Conservation (phyloP, 1,140 invertebrate species). For the Microplitis mediator region DNA sequence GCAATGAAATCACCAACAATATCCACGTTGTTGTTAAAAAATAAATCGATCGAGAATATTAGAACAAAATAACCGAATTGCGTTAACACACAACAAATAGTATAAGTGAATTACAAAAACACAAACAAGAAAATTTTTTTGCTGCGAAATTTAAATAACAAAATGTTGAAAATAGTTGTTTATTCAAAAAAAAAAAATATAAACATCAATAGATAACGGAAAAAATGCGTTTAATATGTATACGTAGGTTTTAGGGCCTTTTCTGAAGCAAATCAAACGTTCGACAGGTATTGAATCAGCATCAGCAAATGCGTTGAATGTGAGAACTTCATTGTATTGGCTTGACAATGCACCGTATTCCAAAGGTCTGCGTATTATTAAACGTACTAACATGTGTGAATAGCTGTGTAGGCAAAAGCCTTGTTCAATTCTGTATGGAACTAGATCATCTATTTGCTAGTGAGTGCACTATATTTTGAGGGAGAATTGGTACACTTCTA, state of each 20-base stretch:
- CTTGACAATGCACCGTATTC: background rate
- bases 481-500: background rate
- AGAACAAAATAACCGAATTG: no score
- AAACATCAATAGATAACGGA: background rate
- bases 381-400: background rate
- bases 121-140: no score
- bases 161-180: no score
- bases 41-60: no score
- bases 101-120: no score
- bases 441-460: slow-evolving; percentile 9
- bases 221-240: background rate
- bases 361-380: slow-evolving; percentile 2
- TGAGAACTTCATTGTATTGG: slow-evolving; percentile 4
- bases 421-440: background rate
- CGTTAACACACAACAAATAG: no score
- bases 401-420: background rate
- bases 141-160: no score
- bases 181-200: no score
- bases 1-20: no score
- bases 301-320: background rate
- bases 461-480: background rate
- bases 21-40: no score
- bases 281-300: slow-evolving; percentile 1
- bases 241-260: background rate
- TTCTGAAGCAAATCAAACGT: background rate